A percentile compares a stretch with the other conserved stretches of the same genome.
Conservation (phyloP, 1,140 invertebrate species). For the Eupeodes corollae region DNA sequence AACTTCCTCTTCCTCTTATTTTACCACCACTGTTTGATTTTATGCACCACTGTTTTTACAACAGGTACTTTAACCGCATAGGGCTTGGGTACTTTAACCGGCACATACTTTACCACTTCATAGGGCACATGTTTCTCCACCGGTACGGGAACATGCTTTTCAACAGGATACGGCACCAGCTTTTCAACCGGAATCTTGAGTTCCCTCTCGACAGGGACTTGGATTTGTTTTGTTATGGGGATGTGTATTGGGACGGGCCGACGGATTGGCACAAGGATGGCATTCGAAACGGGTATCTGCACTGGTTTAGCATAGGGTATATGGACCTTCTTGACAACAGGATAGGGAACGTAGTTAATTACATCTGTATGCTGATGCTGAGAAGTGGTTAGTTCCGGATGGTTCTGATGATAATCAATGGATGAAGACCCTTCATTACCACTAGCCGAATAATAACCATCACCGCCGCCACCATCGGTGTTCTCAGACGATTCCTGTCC, state of each 20-base stretch:
- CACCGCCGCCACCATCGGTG: too few relatives aligned
- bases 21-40: slow-evolving; percentile 41
- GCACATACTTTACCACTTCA: slow-evolving; percentile 56
- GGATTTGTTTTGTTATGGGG: slow-evolving; percentile 56
- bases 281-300: slow-evolving; percentile 56
- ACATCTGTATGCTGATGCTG: slow-evolving; percentile 50
- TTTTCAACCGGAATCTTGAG: slow-evolving; percentile 59
- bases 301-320: slow-evolving; percentile 53
- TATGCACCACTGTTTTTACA: slow-evolving; percentile 56
- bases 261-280: slow-evolving; percentile 54
- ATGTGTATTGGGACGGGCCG: slow-evolving; percentile 63
- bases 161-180: slow-evolving; percentile 57
- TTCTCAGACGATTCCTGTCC: too few relatives aligned
- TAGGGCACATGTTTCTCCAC: slow-evolving; percentile 62
- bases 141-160: slow-evolving; percentile 60
- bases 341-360: slow-evolving; percentile 53
- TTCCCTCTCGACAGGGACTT: slow-evolving; percentile 58
- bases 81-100: slow-evolving; percentile 57
- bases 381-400: too few relatives aligned
- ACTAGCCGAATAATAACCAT: too few relatives aligned
- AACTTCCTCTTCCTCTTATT: background rate
- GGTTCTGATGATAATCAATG: too few relatives aligned
- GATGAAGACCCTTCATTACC: too few relatives aligned
- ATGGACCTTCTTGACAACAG: slow-evolving; percentile 55
- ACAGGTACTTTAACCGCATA: slow-evolving; percentile 65